Percentiles rank a stretch among this genome's conserved stretches.
These are phyloP conservation scores for Takifugu flavidus DNA, from an alignment of 2,113 vertebrate genomes.

Conservation along the genomic window DNA sequence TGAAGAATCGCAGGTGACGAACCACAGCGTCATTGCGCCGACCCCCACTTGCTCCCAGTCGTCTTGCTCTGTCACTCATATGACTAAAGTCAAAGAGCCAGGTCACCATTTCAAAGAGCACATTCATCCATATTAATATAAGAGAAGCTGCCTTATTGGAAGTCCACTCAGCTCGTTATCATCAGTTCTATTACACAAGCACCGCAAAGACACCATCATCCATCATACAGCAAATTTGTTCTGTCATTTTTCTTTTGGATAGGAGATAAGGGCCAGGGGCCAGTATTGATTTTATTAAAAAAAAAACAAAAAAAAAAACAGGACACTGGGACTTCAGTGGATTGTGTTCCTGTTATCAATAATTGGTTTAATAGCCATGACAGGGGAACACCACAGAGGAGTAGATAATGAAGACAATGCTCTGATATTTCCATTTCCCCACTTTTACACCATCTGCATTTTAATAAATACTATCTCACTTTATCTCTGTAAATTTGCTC, in stretches of 20 bases:
- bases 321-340: constrained; percentile 57
- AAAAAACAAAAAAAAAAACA: constrained; percentile 45
- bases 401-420: constrained; percentile 12
- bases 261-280: constrained; percentile 52
- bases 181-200: constrained; percentile 52
- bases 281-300: constrained; percentile 67
- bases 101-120: constrained; percentile 42
- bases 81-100: constrained; percentile 3
- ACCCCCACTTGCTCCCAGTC: constrained; percentile 18
- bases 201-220: constrained; percentile 54
- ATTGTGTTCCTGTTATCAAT: constrained; percentile 70
- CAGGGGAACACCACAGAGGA: constrained; percentile 1
- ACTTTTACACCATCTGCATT: constrained; percentile 2
- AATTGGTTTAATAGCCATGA: constrained; percentile 78
- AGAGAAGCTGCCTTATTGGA: constrained; percentile 54
- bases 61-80: constrained; percentile 43
- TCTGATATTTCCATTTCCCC: background rate
- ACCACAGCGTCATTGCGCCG: constrained; percentile 18
- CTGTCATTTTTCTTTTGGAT: constrained; percentile 66
- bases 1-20: background rate
- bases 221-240: constrained; percentile 69
- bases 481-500: constrained; percentile 2
- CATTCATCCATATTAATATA: constrained; percentile 44
- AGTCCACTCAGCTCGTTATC: constrained; percentile 62
- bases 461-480: background rate